phyloP scores from a whole-genome alignment of 2,888 invertebrate genomes.

The Hecatera dysodea region DNA sequence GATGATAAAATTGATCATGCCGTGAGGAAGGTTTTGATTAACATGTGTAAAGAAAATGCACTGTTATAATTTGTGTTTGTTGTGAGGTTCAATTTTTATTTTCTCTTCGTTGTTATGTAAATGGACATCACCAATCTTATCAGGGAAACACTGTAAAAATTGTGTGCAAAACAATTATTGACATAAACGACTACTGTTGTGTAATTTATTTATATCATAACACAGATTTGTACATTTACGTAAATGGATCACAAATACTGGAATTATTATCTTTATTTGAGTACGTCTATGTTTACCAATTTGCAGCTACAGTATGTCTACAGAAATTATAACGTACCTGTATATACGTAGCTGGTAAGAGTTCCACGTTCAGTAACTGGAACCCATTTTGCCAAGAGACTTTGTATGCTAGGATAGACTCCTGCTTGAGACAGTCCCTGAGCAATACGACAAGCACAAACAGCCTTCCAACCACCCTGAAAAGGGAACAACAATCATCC shows the following conservation, averaged over 20 bases:
- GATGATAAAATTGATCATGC: neutral
- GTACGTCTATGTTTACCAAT: neutral
- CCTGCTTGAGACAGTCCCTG: slow-evolving; percentile 94
- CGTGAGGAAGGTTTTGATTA: neutral
- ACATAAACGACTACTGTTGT: neutral
- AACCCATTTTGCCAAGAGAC: slow-evolving; percentile 93
- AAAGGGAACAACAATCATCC: neutral
- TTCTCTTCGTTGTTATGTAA: too few species aligned
- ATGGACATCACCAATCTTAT: neutral
- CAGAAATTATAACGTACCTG: slow-evolving; percentile 70
- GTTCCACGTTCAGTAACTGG: slow-evolving; percentile 91
- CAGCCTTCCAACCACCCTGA: slow-evolving; percentile 90
- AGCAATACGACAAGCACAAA: slow-evolving; percentile 92
- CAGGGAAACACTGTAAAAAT: neutral
- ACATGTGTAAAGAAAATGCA: too few species aligned
- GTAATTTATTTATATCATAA: neutral
- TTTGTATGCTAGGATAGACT: slow-evolving; percentile 92
- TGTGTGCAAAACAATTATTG: neutral
- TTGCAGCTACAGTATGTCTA: neutral
- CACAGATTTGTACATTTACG: neutral
- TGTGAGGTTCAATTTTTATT: too few species aligned
- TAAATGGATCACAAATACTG: neutral
- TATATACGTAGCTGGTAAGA: slow-evolving; percentile 88
- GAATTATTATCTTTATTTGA: neutral
- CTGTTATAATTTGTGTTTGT: neutral